phyloP scores from a whole-genome alignment of 2,797 vertebrate genomes.

The Tinamus major region DNA sequence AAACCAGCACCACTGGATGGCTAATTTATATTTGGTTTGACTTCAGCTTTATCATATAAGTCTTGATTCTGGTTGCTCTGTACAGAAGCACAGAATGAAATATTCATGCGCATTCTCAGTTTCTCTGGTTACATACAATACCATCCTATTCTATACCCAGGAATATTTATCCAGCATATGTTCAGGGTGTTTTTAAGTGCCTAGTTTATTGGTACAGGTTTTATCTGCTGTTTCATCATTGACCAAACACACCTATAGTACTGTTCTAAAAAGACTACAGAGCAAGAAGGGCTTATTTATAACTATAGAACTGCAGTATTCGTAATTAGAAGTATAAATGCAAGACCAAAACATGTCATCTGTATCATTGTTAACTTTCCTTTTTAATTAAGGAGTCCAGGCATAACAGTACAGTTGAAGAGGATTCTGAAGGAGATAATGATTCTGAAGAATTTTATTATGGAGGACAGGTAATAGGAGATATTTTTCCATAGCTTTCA shows the following conservation, averaged over 20 bases:
- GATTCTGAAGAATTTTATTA: conserved; percentile 94
- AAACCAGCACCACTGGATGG: not conserved
- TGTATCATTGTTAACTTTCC: not conserved
- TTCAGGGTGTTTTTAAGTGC: not conserved
- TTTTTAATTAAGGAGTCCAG: conserved; percentile 78
- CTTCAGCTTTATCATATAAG: not conserved
- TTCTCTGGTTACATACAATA: not conserved
- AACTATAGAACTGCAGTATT: not conserved
- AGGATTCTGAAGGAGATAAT: conserved; percentile 92
- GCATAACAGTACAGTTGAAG: conserved; percentile 87
- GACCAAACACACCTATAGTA: not conserved
- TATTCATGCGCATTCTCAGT: not conserved
- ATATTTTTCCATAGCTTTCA: not conserved
- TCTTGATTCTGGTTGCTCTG: not conserved
- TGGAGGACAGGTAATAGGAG: conserved; percentile 86
- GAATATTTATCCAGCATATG: not conserved
- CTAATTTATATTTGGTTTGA: not conserved
- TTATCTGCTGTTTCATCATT: not conserved
- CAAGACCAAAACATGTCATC: not conserved
- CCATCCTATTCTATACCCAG: not conserved
- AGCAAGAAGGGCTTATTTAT: not conserved
- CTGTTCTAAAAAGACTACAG: not conserved
- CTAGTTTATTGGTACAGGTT: not conserved
- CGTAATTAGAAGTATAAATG: not conserved
- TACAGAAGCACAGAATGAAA: not conserved